Evolutionary conservation across 2,888 invertebrate species (phyloP), one percentile per base, ranked within the genome.

Genomic region (Ichneumoninae sp.): DNA sequence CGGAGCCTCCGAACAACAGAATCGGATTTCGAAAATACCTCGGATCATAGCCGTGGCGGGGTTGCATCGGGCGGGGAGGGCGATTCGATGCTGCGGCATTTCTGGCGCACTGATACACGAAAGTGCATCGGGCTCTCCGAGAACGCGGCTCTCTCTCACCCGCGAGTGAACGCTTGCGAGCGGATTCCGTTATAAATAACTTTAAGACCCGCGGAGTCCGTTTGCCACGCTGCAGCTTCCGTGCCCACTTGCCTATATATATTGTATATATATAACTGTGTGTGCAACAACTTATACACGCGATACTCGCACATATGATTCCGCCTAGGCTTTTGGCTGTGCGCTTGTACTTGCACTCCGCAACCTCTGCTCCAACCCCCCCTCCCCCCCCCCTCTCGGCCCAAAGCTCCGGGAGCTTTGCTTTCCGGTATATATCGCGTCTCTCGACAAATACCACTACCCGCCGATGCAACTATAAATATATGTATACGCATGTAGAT

Each of bases 151-250:
- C 44, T 44, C 44, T 44, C 44, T 3, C 44, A 26, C 26, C 16
- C 60, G 60, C 60, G 60, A 63, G 60, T n/a, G 30, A 63, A 33
- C 63, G 47, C 66, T 60, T 22, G 36, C 87, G 68, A 81, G 81
- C 84, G 84, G 88, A 89, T 90, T 88, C 85, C 86, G 90, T 74
- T 90, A 90, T 90, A 90, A 90, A 90, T 90, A 90, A 90, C 90
- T 88, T 86, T 82, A 85, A 86, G 88, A 86, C 70, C 68, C 77
- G 82, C 78, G 83, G 73, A 79, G 79, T 85, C 80, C 66, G 79
- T 71, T 75, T 63, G 83, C 73, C 78, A 83, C 74, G 33, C 66
- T 66, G 54, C 44, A 52, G 40, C 74, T 69, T 74, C 52, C 47
- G 60, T 60, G 60, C 30, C 68, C 40, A 47, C 76, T 66, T 22